Percentiles rank a stretch among this genome's conserved stretches.
Evolutionary conservation across 1,140 invertebrate species (phyloP).

Genomic region (Sycophaga agraensis): DNA sequence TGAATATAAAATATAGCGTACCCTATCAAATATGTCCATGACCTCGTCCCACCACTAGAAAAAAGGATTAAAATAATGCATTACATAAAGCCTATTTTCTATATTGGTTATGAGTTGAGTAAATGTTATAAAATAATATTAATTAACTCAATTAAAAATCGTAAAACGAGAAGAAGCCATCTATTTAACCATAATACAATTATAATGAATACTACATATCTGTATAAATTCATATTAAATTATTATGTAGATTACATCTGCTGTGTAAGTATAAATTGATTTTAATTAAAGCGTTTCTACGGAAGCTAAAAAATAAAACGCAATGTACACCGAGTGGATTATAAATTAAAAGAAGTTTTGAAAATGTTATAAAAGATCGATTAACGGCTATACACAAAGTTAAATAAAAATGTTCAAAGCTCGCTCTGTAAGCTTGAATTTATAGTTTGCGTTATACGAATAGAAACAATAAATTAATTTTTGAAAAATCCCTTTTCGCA

Average conservation of each 20-base stretch:
- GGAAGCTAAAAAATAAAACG: conserved; percentile 40
- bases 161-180: conserved; percentile 12
- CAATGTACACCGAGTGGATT: conserved; percentile 8
- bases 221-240: not conserved
- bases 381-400: too few relatives aligned
- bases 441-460: not conserved
- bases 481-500: not conserved
- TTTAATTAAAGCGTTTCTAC: conserved; percentile 42
- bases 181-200: not conserved
- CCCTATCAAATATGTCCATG: conserved; percentile 90
- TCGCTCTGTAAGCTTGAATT: not conserved
- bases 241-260: conserved; percentile 16
- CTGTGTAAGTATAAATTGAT: not conserved
- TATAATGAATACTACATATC: not conserved
- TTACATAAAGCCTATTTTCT: conserved; percentile 48
- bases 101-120: conserved; percentile 7
- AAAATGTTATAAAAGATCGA: too few relatives aligned
- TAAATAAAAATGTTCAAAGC: too few relatives aligned
- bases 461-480: too few relatives aligned
- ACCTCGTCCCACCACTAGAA: conserved; percentile 93
- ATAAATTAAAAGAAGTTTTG: not conserved
- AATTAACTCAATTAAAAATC: conserved; percentile 8
- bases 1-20: conserved; percentile 64
- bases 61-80: conserved; percentile 61
- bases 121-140: conserved; percentile 5